phyloP scores from a whole-genome alignment of 2,113 vertebrate genomes.

The Heterocephalus glaber region DNA sequence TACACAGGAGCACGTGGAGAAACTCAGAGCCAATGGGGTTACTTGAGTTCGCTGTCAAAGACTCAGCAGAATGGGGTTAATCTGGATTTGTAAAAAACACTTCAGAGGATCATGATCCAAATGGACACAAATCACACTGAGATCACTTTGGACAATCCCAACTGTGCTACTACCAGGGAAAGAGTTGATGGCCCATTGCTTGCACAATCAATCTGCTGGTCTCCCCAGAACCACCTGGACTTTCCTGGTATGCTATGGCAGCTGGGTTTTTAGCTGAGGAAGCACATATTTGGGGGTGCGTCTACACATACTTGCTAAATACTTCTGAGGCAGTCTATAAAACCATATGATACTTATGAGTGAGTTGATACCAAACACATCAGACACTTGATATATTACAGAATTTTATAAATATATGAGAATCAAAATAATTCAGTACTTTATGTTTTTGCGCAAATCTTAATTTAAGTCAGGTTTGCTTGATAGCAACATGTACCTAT shows the following conservation, averaged over 20 bases:
- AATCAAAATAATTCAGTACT: background rate
- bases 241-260: background rate
- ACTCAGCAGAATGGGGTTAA: background rate
- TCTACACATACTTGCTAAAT: background rate
- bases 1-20: background rate
- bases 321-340: background rate
- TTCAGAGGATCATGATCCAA: background rate
- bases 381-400: background rate
- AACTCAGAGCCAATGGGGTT: background rate
- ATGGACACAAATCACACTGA: background rate
- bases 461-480: slow-evolving; percentile 42
- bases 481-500: background rate
- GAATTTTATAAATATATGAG: background rate
- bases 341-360: background rate
- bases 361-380: background rate
- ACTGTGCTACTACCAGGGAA: background rate
- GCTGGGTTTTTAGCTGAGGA: background rate
- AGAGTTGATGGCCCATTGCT: background rate
- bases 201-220: background rate
- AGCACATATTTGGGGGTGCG: background rate
- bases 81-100: background rate
- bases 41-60: background rate
- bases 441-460: background rate
- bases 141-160: background rate
- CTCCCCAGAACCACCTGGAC: background rate